phyloP scores from a whole-genome alignment of 2,797 vertebrate species.

The Malurus leucopterus region DNA sequence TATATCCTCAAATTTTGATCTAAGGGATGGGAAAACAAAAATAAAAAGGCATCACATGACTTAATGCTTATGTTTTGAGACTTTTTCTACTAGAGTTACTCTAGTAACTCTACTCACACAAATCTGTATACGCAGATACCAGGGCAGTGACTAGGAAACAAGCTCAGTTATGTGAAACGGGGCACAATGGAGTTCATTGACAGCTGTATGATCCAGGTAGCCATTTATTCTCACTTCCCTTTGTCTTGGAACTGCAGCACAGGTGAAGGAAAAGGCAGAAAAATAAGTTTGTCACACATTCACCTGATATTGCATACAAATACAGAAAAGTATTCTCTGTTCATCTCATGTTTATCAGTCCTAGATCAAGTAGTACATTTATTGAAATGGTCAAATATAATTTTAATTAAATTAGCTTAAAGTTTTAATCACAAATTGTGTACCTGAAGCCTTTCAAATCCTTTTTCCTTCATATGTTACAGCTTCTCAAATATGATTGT shows the following conservation, averaged over 20 bases:
- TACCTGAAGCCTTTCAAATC: neutral
- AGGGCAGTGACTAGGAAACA: neutral
- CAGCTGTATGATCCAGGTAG: neutral
- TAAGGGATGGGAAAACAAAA: constrained; percentile 20
- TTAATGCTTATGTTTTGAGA: neutral
- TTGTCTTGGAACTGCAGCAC: neutral
- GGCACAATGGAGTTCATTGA: neutral
- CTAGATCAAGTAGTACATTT: neutral
- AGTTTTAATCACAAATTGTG: neutral
- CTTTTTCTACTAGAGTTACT: neutral
- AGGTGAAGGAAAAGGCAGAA: neutral
- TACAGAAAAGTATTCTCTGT: neutral
- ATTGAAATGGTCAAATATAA: neutral
- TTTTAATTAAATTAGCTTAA: constrained; percentile 32
- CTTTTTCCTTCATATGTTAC: neutral
- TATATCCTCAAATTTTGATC: constrained; percentile 23
- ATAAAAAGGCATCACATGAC: neutral
- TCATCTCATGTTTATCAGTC: neutral
- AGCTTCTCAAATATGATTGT: neutral
- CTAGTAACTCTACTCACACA: neutral
- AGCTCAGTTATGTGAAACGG: neutral
- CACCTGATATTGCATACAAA: neutral
- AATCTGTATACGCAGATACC: neutral
- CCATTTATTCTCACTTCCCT: neutral
- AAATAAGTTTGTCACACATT: neutral